Evolutionary conservation across 2,797 vertebrate genomes (phyloP), one percentile per base, ranked within the genome.

Genomic region (Manis pentadactyla): DNA sequence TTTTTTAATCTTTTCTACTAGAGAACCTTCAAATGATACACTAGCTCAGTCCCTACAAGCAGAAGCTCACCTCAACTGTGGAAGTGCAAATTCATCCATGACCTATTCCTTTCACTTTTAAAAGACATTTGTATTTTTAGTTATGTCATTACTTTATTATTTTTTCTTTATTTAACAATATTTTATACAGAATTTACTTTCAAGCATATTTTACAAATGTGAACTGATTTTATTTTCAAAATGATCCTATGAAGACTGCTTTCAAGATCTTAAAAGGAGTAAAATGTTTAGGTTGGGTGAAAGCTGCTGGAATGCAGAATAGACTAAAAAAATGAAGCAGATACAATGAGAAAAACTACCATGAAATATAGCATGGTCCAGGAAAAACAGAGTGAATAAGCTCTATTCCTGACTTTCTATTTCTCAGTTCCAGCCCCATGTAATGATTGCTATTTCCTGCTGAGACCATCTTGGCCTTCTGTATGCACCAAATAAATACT

Each of bases 131-230:
- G 87, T 95, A 89, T 66, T 69, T 75, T 94, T 69, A 81, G 7
- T 61, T 77, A 53, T 81, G 87, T 91, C 31, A n/a, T 42, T 29
- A 37, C 79, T 85, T 63, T 21, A 64, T 55, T 92, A 55, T 49
- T 92, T 87, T 63, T 82, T 74, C 8, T 81, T 82, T 55, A 37
- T 39, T 69, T 94, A 77, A 88, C n/a, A 53, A 63, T 37, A 75
- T 49, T 88, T 74, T 68, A 12, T 9, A 68, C 13, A 82, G 37
- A 5, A 42, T 61, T 63, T 93, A 90, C 31, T n/a, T 64, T 77
- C 25, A 42, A 87, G 61, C 37, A 77, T 18, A 39, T 61, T 69
- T 77, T 87, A 39, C 27, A 51, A 55, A 31, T 87, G 15, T 39
- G 59, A 59, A 93, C 18, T 34, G n/a, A 51, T 69, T 64, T 75